Base-by-base conservation (phyloP, 2,797 vertebrate species). In the Sebastes diploproa region DNA sequence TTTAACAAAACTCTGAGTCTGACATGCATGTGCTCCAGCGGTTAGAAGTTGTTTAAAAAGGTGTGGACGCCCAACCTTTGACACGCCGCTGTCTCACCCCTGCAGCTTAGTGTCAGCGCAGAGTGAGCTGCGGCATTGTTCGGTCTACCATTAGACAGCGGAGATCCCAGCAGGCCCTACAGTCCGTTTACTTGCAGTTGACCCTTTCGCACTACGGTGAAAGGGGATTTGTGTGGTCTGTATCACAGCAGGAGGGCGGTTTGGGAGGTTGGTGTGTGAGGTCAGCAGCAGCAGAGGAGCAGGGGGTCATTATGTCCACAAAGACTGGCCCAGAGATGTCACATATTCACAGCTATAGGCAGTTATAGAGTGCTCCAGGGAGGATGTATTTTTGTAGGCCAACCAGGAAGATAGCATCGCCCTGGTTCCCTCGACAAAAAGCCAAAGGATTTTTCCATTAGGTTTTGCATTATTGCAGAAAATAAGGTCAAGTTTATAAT, bases 121-220 rank as follows among this genome's bases (percentile, higher is more conserved):
- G 69, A 81, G 65, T 60, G 56, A 86, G 86, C 75, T 73, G 58
- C 71, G 71, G 77, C 81, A 60, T 73, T 85, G 86, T 86, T 88
- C 71, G 74, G 87, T 82, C 89, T 91, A 83, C 90, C 86, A 91
- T 91, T 91, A 92, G 84, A 90, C 84, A 82, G 88, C 69, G 27
- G 83, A 71, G 70, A 80, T 81, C 90, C 81, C 83, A 83, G 86
- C 75, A 75, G 87, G 86, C 42, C 79, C 70, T 36, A 29, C 64
- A 58, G 81, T 77, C 73, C 32, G 69, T 84, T 87, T 80, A 86
- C 80, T 87, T 27, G 54, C 77, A 78, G 80, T 77, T 88, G 86
- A 93, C 89, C 82, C 86, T 78, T 83, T 71, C 73, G 73, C 77
- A 80, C 38, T 16, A 7, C 16, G 38, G 18, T 50, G 42, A 20